Evolutionary conservation across 1,140 invertebrate genomes (phyloP).

Genomic region (Neodiprion pinetum): DNA sequence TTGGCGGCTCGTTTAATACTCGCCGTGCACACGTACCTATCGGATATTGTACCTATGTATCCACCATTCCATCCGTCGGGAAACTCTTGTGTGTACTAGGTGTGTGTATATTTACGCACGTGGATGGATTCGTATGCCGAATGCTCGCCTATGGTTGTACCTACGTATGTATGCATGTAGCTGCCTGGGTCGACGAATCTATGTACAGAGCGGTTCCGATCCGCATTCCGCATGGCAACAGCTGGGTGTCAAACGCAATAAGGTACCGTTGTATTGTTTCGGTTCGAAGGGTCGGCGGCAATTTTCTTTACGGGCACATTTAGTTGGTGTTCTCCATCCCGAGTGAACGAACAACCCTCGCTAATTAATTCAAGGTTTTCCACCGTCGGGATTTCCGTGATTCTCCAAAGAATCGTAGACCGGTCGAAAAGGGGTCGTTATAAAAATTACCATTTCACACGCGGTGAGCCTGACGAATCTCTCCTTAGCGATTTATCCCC

Average conservation of each 20-base stretch:
- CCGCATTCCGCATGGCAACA: conserved; percentile 1
- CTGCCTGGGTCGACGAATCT: no score
- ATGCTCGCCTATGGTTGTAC: no score
- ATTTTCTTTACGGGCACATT: background rate
- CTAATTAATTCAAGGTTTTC: conserved; percentile 1
- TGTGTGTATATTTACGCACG: no score
- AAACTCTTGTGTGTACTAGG: no score
- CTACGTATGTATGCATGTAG: no score
- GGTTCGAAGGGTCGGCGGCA: background rate
- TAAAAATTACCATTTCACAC: background rate
- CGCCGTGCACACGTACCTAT: no score
- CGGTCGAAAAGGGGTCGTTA: background rate
- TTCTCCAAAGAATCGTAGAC: no score
- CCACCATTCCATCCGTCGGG: no score
- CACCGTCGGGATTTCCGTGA: background rate
- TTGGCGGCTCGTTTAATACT: no score
- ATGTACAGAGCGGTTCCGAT: background rate
- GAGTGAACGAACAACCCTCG: background rate
- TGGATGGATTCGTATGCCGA: no score
- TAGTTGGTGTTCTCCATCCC: background rate
- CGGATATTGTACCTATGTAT: no score
- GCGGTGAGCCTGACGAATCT: background rate
- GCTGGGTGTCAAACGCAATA: background rate
- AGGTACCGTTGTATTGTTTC: background rate
- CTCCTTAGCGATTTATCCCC: background rate